A percentile compares a stretch with the other conserved stretches of the same genome.
Conservation (phyloP, 1,140 invertebrate species). For the Colletes gigas region DNA sequence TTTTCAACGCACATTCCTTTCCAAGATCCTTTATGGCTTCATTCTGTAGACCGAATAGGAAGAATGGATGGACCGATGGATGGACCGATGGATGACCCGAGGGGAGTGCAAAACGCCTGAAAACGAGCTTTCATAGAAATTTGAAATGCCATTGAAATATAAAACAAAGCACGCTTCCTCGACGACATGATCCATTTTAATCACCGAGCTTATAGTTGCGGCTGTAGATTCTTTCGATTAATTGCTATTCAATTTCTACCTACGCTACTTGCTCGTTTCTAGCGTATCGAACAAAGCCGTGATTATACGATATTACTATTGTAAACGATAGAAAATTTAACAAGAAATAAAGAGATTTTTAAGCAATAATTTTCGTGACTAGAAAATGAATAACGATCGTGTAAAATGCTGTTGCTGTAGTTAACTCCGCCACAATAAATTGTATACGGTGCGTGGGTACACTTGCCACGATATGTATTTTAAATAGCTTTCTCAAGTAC, state of each 20-base stretch:
- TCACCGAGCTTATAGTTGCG: background rate
- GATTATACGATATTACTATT: background rate
- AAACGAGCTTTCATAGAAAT: background rate
- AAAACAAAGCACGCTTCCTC: background rate
- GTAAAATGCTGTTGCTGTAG: no score
- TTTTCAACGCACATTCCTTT: no score
- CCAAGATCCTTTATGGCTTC: no score
- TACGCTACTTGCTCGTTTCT: no score
- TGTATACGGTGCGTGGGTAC: background rate
- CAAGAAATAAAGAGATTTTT: no score
- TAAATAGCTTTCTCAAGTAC: conserved; percentile 4
- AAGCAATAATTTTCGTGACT: background rate
- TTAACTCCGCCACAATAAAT: background rate
- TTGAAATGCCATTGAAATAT: background rate
- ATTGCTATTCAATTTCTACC: no score
- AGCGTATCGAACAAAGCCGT: background rate
- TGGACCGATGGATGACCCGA: no score
- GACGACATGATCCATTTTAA: background rate
- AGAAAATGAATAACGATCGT: no score
- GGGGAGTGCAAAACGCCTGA: no score
- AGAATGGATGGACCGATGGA: no score
- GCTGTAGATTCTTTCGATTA: background rate
- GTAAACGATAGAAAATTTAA: no score
- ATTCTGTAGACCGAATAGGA: no score
- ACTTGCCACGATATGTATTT: background rate